Percentiles rank a stretch among this genome's conserved stretches.
Conservation (phyloP, 2,797 vertebrate genomes). For the Linurgus olivaceus region DNA sequence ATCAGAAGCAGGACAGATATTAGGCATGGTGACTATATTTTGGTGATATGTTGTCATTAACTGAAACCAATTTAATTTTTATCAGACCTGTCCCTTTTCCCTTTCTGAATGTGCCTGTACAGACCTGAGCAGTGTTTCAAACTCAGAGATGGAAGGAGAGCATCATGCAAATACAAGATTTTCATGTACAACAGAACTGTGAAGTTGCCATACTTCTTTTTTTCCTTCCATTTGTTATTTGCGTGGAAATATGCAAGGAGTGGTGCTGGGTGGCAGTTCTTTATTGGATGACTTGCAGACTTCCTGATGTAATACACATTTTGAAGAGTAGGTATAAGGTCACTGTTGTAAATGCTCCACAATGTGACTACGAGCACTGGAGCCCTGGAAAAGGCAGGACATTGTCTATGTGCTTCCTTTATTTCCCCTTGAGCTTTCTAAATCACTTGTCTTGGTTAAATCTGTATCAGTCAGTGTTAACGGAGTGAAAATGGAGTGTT, state of each 20-base stretch:
- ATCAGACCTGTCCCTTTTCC: background rate
- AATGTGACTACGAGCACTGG: background rate
- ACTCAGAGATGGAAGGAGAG: background rate
- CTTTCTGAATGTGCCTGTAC: background rate
- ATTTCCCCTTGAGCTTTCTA: background rate
- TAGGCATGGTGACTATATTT: background rate
- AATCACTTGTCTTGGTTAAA: background rate
- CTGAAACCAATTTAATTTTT: background rate
- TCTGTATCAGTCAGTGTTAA: background rate
- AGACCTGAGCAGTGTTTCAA: background rate
- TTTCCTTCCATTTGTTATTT: background rate
- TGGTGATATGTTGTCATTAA: background rate
- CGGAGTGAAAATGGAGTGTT: background rate
- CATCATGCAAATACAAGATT: fast-evolving
- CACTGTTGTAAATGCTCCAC: background rate
- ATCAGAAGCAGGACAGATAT: background rate
- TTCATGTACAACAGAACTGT: background rate
- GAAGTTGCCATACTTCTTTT: background rate
- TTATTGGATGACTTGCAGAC: background rate
- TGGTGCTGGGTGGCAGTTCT: background rate
- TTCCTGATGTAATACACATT: background rate
- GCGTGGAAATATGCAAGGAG: background rate
- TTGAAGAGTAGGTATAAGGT: background rate
- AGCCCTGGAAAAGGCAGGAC: background rate
- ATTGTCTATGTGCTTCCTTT: background rate